Conservation (phyloP, 1,140 invertebrate genomes). For the Aphaenogaster floridana region DNA sequence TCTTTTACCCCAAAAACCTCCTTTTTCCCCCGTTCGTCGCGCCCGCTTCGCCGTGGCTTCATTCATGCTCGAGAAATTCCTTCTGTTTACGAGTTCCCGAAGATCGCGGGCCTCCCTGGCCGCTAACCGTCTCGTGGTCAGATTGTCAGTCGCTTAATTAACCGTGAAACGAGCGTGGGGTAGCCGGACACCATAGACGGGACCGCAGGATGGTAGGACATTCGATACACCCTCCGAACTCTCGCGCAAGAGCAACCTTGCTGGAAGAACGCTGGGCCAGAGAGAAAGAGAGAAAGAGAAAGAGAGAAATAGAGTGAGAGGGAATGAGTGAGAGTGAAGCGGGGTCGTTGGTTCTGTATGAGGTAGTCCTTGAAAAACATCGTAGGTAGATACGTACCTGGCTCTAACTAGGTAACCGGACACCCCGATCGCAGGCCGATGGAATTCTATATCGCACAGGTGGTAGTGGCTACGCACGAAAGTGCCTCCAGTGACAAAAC, state of each 20-base stretch:
- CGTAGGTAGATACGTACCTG: conserved; percentile 79
- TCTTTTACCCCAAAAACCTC: conserved; percentile 51
- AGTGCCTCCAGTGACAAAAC: conserved; percentile 72
- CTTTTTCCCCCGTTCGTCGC: neutral
- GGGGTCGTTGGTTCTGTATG: conserved; percentile 60
- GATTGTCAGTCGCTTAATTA: conserved; percentile 87
- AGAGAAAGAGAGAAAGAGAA: conserved; percentile 1
- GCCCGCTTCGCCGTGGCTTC: conserved; percentile 70
- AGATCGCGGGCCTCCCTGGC: conserved; percentile 78
- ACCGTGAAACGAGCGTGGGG: conserved; percentile 86
- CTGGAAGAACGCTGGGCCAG: conserved; percentile 21
- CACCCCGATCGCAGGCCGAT: conserved; percentile 81
- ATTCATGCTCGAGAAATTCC: conserved; percentile 84
- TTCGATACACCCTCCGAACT: conserved; percentile 85
- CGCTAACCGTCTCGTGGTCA: conserved; percentile 86
- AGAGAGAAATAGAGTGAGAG: neutral
- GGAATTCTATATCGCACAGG: conserved; percentile 87
- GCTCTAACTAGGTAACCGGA: conserved; percentile 82
- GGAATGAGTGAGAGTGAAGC: neutral
- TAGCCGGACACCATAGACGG: conserved; percentile 84
- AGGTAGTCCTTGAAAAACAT: conserved; percentile 83
- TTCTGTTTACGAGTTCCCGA: conserved; percentile 82
- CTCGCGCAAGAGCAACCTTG: conserved; percentile 61
- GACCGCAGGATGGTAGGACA: conserved; percentile 84
- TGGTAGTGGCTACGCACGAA: conserved; percentile 77